These are phyloP conservation scores for Thripadectes ignobilis DNA, from an alignment of 2,797 vertebrate genomes.

Conservation along the genomic window DNA sequence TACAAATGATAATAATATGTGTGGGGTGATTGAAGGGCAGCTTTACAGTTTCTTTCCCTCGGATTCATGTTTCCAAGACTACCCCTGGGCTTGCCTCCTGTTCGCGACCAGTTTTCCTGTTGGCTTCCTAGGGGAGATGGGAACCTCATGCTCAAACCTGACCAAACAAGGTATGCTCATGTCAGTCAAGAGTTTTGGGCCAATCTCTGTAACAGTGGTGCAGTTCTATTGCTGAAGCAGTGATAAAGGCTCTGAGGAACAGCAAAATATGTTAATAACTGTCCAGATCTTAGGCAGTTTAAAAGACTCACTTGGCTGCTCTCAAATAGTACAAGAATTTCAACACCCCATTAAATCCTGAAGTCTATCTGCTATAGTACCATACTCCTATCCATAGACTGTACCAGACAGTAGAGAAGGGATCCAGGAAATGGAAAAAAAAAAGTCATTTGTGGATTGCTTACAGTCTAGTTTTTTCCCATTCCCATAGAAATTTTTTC, in stretches of 20 bases:
- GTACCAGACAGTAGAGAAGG: background rate
- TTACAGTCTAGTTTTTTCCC: background rate
- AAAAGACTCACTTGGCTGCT: background rate
- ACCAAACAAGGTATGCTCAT: fast-evolving
- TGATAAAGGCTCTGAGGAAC: background rate
- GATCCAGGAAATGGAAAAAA: background rate
- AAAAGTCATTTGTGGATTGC: background rate
- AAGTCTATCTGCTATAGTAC: background rate
- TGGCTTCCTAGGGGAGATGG: fast-evolving
- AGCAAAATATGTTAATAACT: background rate
- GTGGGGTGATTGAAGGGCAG: background rate
- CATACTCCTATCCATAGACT: background rate
- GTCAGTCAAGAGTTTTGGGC: background rate
- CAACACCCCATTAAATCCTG: background rate
- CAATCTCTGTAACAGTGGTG: background rate
- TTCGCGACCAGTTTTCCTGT: background rate
- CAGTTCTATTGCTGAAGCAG: background rate
- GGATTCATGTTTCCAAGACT: background rate
- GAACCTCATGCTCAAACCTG: background rate
- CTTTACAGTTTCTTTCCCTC: background rate
- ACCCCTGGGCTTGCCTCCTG: background rate
- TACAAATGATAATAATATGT: background rate
- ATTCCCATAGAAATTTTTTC: background rate
- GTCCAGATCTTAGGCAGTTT: background rate
- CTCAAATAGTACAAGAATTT: background rate